Percentiles rank a stretch among this genome's conserved stretches.
These are phyloP conservation scores for Zaprionus camerounensis DNA, from an alignment of 1,140 invertebrate genomes.

Conservation along the genomic window DNA sequence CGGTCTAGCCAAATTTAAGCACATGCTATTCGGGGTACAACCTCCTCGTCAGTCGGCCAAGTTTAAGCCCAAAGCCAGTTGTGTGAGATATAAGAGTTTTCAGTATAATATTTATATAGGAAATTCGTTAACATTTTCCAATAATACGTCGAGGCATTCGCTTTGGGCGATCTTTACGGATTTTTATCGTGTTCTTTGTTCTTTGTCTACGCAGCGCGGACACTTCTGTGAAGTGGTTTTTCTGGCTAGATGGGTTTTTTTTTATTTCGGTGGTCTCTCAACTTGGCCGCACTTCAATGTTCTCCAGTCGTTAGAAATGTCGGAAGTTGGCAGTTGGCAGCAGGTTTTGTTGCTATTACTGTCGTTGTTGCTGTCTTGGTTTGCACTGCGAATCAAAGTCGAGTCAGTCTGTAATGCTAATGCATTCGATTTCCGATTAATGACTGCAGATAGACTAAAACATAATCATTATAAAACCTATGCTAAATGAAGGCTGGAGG, in stretches of 20 bases:
- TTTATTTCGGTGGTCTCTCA: constrained; percentile 19
- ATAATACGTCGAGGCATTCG: background rate
- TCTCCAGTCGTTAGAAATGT: constrained; percentile 24
- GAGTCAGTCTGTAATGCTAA: background rate
- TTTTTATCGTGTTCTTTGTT: constrained; percentile 64
- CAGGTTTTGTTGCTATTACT: constrained; percentile 16
- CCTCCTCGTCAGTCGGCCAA: constrained; percentile 39
- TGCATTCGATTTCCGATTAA: constrained; percentile 18
- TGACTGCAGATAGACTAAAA: background rate
- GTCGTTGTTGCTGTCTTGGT: constrained; percentile 2
- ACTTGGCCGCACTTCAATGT: constrained; percentile 6
- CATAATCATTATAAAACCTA: background rate
- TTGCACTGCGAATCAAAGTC: constrained; percentile 11
- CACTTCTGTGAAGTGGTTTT: constrained; percentile 45
- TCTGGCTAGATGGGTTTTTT: constrained; percentile 54
- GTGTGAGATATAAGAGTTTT: constrained; percentile 31
- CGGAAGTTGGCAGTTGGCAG: constrained; percentile 31
- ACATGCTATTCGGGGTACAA: constrained; percentile 1
- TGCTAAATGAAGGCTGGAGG: constrained; percentile 11
- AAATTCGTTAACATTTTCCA: background rate
- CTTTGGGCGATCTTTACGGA: constrained; percentile 32
- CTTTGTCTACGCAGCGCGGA: constrained; percentile 39
- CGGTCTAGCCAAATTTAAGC: constrained; percentile 1
- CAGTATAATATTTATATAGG: background rate
- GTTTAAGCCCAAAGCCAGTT: constrained; percentile 39